A percentile compares a stretch with the other conserved stretches of the same genome.
phyloP scores from a whole-genome alignment of 2,888 invertebrate genomes.

The Aphidoletes aphidimyza region DNA sequence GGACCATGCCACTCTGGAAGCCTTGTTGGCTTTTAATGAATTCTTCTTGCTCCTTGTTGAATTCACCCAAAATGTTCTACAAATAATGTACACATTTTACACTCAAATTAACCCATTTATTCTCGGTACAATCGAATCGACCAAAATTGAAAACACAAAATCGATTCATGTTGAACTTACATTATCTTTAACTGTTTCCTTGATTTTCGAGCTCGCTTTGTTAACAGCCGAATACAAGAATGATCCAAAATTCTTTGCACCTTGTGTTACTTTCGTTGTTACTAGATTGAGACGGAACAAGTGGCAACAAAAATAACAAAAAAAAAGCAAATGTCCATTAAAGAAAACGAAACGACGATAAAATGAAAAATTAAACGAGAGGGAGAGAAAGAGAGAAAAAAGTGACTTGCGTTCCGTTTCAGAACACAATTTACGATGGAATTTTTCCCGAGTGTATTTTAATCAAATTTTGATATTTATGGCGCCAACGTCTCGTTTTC shows the following conservation, averaged over 20 bases:
- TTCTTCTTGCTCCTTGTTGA: constrained; percentile 96
- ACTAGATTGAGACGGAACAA: constrained; percentile 68
- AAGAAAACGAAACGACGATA: neutral
- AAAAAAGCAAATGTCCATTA: neutral
- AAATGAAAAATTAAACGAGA: neutral
- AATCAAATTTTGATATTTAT: neutral
- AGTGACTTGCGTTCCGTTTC: too few relatives aligned
- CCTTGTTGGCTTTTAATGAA: constrained; percentile 89
- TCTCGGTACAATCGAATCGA: constrained; percentile 25
- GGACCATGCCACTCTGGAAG: constrained; percentile 79
- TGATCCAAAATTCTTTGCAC: constrained; percentile 90
- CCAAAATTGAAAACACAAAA: too few relatives aligned
- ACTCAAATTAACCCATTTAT: neutral
- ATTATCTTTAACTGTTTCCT: constrained; percentile 96
- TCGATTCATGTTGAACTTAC: constrained; percentile 71
- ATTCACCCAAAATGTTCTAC: constrained; percentile 95
- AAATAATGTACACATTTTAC: constrained; percentile 54
- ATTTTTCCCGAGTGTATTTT: too few relatives aligned
- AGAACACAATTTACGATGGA: too few relatives aligned
- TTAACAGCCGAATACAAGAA: constrained; percentile 95
- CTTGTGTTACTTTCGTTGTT: constrained; percentile 88
- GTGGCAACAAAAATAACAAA: neutral
- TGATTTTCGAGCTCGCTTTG: constrained; percentile 95
- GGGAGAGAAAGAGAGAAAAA: neutral
- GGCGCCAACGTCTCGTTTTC: neutral